Conservation (phyloP, 1,140 invertebrate genomes). For the Rhagoletis zephyria region DNA sequence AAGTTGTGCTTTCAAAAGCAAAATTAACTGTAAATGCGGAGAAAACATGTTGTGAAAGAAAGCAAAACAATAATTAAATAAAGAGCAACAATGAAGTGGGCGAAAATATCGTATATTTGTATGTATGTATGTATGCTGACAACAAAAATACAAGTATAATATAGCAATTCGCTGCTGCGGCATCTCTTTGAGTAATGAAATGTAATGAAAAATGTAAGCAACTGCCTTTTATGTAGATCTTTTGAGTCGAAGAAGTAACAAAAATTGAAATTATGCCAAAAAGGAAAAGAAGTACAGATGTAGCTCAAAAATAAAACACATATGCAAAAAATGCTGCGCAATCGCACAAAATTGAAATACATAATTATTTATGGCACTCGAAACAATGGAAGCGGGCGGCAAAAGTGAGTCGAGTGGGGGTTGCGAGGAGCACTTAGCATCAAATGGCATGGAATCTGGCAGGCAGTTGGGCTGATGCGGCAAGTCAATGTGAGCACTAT, state of each 20-base stretch:
- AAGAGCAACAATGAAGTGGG: not conserved
- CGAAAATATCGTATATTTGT: not conserved
- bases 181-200: not conserved
- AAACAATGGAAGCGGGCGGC: not conserved
- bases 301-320: not conserved
- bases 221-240: not conserved
- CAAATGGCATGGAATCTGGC: not conserved
- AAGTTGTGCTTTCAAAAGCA: not conserved
- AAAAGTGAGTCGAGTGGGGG: not conserved
- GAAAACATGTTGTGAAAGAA: not conserved
- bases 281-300: not conserved
- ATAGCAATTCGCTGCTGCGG: not conserved
- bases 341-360: slow-evolving; percentile 36
- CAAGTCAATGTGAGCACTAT: slow-evolving; percentile 15
- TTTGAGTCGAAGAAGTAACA: not conserved
- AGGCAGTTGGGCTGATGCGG: not conserved
- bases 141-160: not conserved
- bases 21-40: slow-evolving; percentile 1
- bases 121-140: not conserved
- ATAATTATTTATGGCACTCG: slow-evolving; percentile 43
- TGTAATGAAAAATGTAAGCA: not conserved
- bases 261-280: slow-evolving; percentile 10
- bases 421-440: not conserved
- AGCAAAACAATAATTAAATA: not conserved
- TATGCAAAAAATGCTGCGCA: slow-evolving; percentile 18